Conservation (phyloP, 2,888 invertebrate species). For the Idaea aversata region DNA sequence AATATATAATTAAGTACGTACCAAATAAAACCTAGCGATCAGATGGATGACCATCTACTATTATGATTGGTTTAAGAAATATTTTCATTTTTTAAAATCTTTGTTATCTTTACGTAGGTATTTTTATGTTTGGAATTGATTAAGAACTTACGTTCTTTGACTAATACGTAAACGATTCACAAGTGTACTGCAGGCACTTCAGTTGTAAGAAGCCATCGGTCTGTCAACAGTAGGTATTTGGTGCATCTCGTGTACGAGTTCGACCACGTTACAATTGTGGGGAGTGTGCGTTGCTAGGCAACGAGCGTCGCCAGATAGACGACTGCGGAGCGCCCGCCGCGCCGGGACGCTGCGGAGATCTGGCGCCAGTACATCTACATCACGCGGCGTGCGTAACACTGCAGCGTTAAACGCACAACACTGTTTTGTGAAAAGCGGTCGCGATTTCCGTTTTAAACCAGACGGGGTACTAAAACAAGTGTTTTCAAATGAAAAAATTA, state of each 20-base stretch:
- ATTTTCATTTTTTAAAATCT: neutral
- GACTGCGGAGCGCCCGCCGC: constrained; percentile 63
- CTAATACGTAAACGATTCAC: neutral
- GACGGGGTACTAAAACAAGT: neutral
- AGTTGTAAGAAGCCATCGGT: neutral
- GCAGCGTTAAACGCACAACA: constrained; percentile 17
- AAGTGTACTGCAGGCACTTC: neutral
- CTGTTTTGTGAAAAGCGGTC: neutral
- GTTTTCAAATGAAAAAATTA: neutral
- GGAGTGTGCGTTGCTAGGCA: constrained; percentile 62
- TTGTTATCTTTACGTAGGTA: neutral
- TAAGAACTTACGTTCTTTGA: neutral
- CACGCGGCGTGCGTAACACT: constrained; percentile 46
- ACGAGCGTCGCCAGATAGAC: constrained; percentile 66
- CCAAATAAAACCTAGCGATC: neutral
- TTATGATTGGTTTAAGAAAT: neutral
- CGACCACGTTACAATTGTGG: constrained; percentile 5
- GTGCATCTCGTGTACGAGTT: constrained; percentile 4
- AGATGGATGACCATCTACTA: neutral
- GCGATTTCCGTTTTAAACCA: neutral
- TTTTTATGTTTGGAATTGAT: neutral
- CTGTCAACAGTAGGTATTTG: neutral
- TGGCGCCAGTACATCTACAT: constrained; percentile 60
- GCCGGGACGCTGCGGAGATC: constrained; percentile 66
- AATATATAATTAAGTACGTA: neutral